Conservation (phyloP, 2,888 invertebrate genomes). For the Lysandra bellargus region DNA sequence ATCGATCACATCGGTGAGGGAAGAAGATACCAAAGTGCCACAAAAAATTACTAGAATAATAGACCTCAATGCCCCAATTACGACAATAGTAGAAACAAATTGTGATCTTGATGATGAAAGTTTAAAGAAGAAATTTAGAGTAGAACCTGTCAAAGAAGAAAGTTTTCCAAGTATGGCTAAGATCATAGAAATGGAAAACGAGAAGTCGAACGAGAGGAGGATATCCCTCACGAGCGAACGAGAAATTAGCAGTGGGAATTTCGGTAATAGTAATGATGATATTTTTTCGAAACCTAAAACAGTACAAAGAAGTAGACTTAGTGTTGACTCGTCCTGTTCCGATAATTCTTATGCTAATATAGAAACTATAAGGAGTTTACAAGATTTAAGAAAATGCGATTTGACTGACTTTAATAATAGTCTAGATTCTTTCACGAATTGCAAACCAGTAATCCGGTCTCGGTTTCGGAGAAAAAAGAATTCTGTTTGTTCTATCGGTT, state of each 20-base stretch:
- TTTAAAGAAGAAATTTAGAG: conserved; percentile 62
- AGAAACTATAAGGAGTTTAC: conserved; percentile 76
- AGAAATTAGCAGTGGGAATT: conserved; percentile 68
- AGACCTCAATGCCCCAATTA: conserved; percentile 70
- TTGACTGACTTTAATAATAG: conserved; percentile 54
- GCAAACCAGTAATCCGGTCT: conserved; percentile 63
- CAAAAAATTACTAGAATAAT: conserved; percentile 74
- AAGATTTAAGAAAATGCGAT: conserved; percentile 76
- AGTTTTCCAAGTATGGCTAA: conserved; percentile 73
- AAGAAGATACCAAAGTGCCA: conserved; percentile 61
- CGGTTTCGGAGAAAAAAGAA: conserved; percentile 75
- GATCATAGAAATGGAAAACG: conserved; percentile 78
- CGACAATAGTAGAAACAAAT: conserved; percentile 57
- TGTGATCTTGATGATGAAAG: conserved; percentile 60
- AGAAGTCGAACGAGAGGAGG: conserved; percentile 74
- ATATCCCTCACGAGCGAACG: conserved; percentile 75
- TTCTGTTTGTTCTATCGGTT: conserved; percentile 77
- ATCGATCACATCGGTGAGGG: conserved; percentile 44
- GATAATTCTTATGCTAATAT: conserved; percentile 80
- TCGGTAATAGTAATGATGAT: conserved; percentile 62
- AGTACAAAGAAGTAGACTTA: conserved; percentile 70
- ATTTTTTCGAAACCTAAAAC: conserved; percentile 65
- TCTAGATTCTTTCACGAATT: conserved; percentile 60
- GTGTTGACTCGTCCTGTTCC: conserved; percentile 79
- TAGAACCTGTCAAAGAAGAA: conserved; percentile 69